Conservation (phyloP, 1,140 invertebrate species). For the Melanaphis sacchari region DNA sequence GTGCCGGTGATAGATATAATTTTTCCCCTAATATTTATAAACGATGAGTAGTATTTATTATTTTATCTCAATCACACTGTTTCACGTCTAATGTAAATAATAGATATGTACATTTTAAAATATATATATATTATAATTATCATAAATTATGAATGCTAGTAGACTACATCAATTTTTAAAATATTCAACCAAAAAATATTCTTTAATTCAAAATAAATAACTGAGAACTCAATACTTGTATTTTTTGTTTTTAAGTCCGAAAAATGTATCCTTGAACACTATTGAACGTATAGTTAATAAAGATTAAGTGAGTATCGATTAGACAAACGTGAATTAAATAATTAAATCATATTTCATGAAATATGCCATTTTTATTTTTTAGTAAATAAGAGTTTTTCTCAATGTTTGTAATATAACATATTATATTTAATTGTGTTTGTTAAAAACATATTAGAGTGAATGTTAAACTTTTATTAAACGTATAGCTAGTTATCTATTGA, state of each 20-base stretch:
- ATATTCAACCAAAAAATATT: background rate
- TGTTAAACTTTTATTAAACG: background rate
- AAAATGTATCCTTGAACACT: background rate
- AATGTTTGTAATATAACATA: background rate
- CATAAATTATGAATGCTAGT: background rate
- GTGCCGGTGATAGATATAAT: too few relatives aligned
- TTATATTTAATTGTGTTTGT: background rate
- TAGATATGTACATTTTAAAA: background rate
- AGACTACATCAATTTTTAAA: background rate
- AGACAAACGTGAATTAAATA: background rate
- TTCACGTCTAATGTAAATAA: background rate
- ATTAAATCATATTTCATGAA: background rate
- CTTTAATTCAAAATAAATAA: background rate
- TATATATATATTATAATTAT: background rate
- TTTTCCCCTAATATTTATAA: background rate
- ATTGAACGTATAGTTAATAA: background rate
- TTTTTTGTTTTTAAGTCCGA: too few relatives aligned
- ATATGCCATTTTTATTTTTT: background rate
- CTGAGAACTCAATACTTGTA: too few relatives aligned
- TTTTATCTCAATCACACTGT: background rate
- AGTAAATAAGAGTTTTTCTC: background rate
- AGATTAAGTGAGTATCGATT: background rate
- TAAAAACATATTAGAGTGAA: background rate
- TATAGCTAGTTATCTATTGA: background rate
- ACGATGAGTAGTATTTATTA: background rate